These are phyloP conservation scores for Rafetus swinhoei DNA, from an alignment of 2,113 vertebrate species.

Conservation along the genomic window DNA sequence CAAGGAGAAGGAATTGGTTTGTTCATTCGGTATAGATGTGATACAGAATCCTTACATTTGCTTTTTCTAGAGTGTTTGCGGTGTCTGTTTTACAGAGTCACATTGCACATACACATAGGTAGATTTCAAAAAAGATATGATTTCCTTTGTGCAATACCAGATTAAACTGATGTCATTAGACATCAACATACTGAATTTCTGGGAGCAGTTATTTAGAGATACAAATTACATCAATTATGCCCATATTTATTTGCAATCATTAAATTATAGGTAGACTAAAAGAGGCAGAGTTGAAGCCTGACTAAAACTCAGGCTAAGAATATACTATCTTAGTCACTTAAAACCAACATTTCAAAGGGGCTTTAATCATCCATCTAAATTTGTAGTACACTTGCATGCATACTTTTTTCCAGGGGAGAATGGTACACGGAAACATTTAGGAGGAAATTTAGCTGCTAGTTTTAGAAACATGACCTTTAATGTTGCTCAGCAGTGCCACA, in stretches of 20 bases:
- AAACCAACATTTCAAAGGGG: neutral
- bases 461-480: neutral
- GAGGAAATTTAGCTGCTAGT: neutral
- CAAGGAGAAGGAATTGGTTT: neutral
- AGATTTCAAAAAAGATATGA: neutral
- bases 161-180: neutral
- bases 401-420: neutral
- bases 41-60: neutral
- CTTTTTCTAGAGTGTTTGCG: neutral
- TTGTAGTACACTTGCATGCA: neutral
- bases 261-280: neutral
- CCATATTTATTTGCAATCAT: neutral
- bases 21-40: neutral
- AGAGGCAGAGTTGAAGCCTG: neutral
- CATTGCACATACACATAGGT: neutral
- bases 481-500: accelerated
- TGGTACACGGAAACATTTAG: neutral
- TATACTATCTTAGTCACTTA: neutral
- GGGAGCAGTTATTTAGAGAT: neutral
- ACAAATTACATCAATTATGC: neutral
- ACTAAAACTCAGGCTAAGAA: neutral
- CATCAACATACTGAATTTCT: neutral
- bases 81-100: neutral
- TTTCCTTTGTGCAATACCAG: neutral
- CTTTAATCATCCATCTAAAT: neutral